These are phyloP conservation scores for Drusus annulatus DNA, from an alignment of 1,140 invertebrate species.

Conservation along the genomic window DNA sequence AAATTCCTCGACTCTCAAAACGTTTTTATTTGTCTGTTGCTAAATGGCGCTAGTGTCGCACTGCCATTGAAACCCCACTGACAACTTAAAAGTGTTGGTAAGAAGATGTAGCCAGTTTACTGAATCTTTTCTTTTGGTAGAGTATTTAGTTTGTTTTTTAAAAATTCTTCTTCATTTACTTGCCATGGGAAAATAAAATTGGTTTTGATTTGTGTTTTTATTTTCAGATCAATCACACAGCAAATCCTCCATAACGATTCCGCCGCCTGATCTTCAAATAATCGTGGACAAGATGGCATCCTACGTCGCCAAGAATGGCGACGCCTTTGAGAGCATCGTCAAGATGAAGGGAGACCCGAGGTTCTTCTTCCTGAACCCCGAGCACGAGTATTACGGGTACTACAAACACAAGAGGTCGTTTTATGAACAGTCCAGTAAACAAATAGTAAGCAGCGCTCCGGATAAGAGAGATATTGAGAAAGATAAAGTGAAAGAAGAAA, in stretches of 20 bases:
- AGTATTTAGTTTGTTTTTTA: too few species aligned
- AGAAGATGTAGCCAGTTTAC: too few species aligned
- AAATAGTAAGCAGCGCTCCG: constrained; percentile 60
- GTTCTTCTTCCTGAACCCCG: constrained; percentile 85
- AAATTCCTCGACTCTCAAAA: too few species aligned
- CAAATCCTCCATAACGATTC: constrained; percentile 71
- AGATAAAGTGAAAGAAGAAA: constrained; percentile 61
- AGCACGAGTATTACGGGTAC: constrained; percentile 83
- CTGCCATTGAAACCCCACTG: too few species aligned
- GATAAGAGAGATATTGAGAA: constrained; percentile 53
- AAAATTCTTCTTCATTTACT: too few species aligned
- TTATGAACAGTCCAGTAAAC: constrained; percentile 52
- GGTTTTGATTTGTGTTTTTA: too few species aligned
- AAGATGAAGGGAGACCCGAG: constrained; percentile 88
- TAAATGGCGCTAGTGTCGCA: too few species aligned
- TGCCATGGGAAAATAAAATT: too few species aligned
- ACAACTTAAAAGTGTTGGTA: too few species aligned
- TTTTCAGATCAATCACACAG: constrained; percentile 24
- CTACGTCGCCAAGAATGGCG: constrained; percentile 95
- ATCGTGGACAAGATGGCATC: constrained; percentile 97
- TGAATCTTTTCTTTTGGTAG: too few species aligned
- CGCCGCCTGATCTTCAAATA: constrained; percentile 85
- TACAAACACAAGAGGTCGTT: constrained; percentile 76
- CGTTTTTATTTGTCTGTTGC: too few species aligned
- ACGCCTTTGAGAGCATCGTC: constrained; percentile 92